These are phyloP conservation scores for Melanotaenia maccullochi DNA, from an alignment of 2,797 vertebrate species.

Conservation along the genomic window DNA sequence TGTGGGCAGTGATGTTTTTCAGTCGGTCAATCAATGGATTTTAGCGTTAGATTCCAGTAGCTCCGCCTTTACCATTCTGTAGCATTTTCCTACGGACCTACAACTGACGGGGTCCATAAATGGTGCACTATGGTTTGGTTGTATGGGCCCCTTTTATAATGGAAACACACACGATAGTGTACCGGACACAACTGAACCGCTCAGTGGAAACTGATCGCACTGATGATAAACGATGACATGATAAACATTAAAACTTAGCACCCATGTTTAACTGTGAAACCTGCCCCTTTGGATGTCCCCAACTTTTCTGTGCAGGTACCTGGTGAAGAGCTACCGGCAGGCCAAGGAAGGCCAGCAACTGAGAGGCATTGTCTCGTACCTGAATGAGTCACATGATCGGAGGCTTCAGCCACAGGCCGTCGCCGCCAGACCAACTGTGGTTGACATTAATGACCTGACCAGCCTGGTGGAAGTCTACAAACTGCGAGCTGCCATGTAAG, in stretches of 20 bases:
- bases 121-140: too few relatives aligned
- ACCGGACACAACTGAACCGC: too few relatives aligned
- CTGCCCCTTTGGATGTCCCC: slow-evolving; percentile 1
- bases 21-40: too few relatives aligned
- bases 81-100: too few relatives aligned
- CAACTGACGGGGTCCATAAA: too few relatives aligned
- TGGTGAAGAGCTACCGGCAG: slow-evolving; percentile 93
- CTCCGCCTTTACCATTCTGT: too few relatives aligned
- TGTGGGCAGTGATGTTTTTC: too few relatives aligned
- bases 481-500: slow-evolving; percentile 91
- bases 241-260: not conserved
- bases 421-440: slow-evolving; percentile 78
- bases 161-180: too few relatives aligned
- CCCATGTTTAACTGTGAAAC: not conserved
- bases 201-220: not conserved
- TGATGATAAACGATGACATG: not conserved
- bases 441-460: slow-evolving; percentile 85
- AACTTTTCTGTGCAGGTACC: slow-evolving; percentile 81
- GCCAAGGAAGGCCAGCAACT: slow-evolving; percentile 87
- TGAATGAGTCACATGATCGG: slow-evolving; percentile 86
- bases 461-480: slow-evolving; percentile 91
- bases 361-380: slow-evolving; percentile 91
- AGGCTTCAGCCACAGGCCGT: slow-evolving; percentile 89
- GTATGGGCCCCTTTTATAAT: too few relatives aligned
- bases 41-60: too few relatives aligned